Evolutionary conservation across 2,797 vertebrate genomes (phyloP).

Genomic region (Rallus crepitans): DNA sequence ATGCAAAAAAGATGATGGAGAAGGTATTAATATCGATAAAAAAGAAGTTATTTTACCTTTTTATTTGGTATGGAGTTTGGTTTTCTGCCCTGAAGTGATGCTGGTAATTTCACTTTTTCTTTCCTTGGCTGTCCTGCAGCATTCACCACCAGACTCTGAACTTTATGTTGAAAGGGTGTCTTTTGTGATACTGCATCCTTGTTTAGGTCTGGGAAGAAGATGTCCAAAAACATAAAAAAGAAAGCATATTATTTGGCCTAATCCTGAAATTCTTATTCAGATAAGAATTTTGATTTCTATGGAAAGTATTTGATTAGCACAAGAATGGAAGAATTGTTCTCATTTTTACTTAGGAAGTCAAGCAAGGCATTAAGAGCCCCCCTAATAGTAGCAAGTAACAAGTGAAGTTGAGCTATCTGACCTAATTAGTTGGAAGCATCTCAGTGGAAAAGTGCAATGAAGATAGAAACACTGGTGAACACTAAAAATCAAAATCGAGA

Average conservation of each 20-base stretch:
- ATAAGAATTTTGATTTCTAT: background rate
- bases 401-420: background rate
- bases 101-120: conserved; percentile 81
- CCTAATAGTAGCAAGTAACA: background rate
- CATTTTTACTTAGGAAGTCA: background rate
- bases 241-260: background rate
- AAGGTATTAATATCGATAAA: background rate
- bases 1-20: background rate
- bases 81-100: conserved; percentile 78
- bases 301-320: background rate
- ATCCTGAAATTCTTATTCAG: background rate
- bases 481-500: background rate
- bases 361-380: background rate
- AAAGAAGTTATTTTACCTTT: conserved; percentile 76
- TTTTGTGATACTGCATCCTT: background rate
- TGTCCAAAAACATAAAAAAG: background rate
- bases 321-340: background rate
- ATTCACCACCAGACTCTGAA: conserved; percentile 75
- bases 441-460: background rate
- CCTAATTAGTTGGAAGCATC: background rate
- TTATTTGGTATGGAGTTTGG: conserved; percentile 77
- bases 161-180: background rate
- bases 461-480: background rate
- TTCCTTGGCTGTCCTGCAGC: conserved; percentile 80
- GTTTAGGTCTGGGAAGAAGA: background rate